Evolutionary conservation across 2,888 invertebrate genomes (phyloP), one percentile per base, ranked within the genome.

Genomic region (Myopa tessellatipennis): DNA sequence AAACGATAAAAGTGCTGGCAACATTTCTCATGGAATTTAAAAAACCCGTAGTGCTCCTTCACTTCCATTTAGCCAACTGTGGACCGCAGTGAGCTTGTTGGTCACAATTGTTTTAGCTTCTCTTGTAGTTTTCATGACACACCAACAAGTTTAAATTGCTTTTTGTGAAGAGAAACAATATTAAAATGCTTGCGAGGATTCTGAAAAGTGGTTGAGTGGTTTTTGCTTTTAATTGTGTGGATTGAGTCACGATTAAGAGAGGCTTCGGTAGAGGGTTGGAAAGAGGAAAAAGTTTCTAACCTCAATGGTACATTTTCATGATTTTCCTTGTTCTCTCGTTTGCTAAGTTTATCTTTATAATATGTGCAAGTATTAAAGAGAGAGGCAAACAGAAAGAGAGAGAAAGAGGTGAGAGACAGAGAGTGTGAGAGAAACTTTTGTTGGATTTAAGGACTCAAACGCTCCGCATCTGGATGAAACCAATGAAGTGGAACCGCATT

Each of bases 61-160:
- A 45, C 3, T 45, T 45, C 45, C 45, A 45, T 45, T 45, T 45
- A 45, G 45, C 6, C 45, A 45, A 45, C 10, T 45, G 7, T 45
- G 45, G 45, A 45, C 45, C 45, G 10, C 45, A 45, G 45, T 45
- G 7, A 1, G 45, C 45, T 45, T 45, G 6, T 45, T 45, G 45
- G 45, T 45, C 6, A 45, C 45, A 45, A 45, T 45, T 45, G 10
- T 10, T 45, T 45, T 63, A 16, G 18, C 12, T 63, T 12, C 12
- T 80, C 3, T 45, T 45, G 3, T 8, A 45, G 45, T 79, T 83
- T 83, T 83, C 82, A 80, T 82, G 78, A 78, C 69, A 80, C 80
- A 81, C 82, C 77, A 79, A 61, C 81, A 80, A 83, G 81, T 83
- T 83, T 80, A 82, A 82, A 81, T 83, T 82, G 79, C 81, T 73